Percentiles rank a stretch among this genome's conserved stretches.
Evolutionary conservation across 1,140 invertebrate species (phyloP).

Genomic region (Plectus sambesii): DNA sequence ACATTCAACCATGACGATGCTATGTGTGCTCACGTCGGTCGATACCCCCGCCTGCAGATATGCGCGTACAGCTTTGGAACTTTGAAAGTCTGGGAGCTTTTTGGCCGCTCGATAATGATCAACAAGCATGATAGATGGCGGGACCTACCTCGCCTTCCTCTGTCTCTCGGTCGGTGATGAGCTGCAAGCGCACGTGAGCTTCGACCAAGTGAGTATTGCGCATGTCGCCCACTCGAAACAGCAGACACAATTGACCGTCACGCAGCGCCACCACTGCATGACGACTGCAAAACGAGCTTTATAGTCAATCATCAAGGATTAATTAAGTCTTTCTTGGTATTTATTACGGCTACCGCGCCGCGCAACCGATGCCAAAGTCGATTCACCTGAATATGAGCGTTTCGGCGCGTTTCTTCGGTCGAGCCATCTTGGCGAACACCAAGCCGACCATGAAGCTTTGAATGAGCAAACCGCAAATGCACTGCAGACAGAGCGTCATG

Average conservation of each 20-base stretch:
- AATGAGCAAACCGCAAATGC: conserved; percentile 81
- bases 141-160: conserved; percentile 71
- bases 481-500: conserved; percentile 89
- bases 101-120: too few species aligned
- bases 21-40: too few species aligned
- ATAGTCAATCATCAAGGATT: conserved; percentile 5
- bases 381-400: conserved; percentile 77
- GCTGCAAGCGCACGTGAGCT: conserved; percentile 68
- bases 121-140: too few species aligned
- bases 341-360: too few species aligned
- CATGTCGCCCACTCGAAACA: conserved; percentile 50
- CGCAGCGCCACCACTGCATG: conserved; percentile 30
- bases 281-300: conserved; percentile 16
- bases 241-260: conserved; percentile 48
- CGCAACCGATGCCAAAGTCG: not conserved
- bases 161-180: conserved; percentile 72
- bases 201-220: conserved; percentile 51
- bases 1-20: too few species aligned
- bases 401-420: conserved; percentile 80
- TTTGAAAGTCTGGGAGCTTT: too few species aligned
- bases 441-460: conserved; percentile 60
- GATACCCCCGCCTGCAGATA: too few species aligned
- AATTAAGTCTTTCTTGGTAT: too few species aligned
- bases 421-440: conserved; percentile 83
- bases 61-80: too few species aligned